Base-by-base conservation (phyloP, 2,113 vertebrate genomes). In the Telmatochromis brichardi region DNA sequence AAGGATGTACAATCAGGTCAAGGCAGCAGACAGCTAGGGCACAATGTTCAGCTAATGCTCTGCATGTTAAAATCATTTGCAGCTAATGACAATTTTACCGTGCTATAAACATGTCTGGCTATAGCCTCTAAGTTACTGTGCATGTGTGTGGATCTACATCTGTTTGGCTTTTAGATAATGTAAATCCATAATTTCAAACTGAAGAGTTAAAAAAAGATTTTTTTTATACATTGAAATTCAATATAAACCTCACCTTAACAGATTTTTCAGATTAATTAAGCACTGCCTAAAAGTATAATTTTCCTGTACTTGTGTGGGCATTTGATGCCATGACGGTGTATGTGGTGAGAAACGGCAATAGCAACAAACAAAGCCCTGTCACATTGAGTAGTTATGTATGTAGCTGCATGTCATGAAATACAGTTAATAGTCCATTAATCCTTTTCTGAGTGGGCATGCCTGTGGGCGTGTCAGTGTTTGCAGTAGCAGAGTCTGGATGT, bases 1-100 rank as follows among this genome's bases (percentile, higher is more conserved):
- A 11, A 87, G 37, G 71, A 80, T 78, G 86, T 82, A 80, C 80
- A 92, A 94, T 92, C 88, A 92, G 92, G 91, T 92, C 94, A 85
- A 58, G 79, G 60, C 78, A 84, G 51, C 55, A 28, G 84, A 21
- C 28, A 83, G 86, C 76, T 63, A 71, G 82, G 84, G 91, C 90
- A 92, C 81, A 60, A 12, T 82, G 82, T 82, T 55, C 73, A 57
- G 14, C 33, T 68, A 50, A 54, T 6, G 45, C 42, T 42, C 35
- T 1, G 53, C 21, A 60, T 45, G 9, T 86, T 73, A 31, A 33
- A 60, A 57, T 12, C 17, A 45, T 60, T 60, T 6, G 10, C 13
- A 82, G 50, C 40, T 15, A 50, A 28, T 8, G 19, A 31, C 3
- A 50, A 57, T 9, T 57, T 73, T 26, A 23, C 80, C 58, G 21